phyloP scores from a whole-genome alignment of 1,140 invertebrate genomes.

The Drosophila pruinosa region DNA sequence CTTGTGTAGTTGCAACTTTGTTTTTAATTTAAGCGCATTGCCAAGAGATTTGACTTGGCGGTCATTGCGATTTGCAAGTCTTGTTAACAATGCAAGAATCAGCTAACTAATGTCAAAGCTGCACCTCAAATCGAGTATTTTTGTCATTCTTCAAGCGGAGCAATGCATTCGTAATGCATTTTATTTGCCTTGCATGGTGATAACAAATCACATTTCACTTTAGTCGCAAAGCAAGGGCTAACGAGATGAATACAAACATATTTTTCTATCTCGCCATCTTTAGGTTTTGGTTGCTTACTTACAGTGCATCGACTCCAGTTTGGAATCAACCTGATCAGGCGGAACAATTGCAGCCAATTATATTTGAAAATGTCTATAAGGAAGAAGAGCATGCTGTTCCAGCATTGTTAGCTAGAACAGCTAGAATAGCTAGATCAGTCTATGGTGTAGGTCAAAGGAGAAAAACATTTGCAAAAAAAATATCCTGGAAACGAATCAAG shows the following conservation, averaged over 20 bases:
- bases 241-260: not conserved
- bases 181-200: no score
- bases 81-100: not conserved
- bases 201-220: not conserved
- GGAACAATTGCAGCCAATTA: not conserved
- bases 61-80: not conserved
- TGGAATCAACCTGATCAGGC: not conserved
- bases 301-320: not conserved
- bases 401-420: no score
- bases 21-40: slow-evolving; percentile 68
- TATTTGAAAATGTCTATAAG: no score
- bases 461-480: no score
- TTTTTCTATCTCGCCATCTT: not conserved
- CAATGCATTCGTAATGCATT: no score
- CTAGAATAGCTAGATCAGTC: no score
- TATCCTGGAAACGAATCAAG: no score
- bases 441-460: no score
- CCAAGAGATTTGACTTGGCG: slow-evolving; percentile 25
- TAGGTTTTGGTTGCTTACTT: not conserved
- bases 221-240: not conserved
- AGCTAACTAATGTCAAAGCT: not conserved
- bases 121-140: no score
- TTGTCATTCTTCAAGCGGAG: no score
- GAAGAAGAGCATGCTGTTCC: no score
- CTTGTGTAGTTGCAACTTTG: slow-evolving; percentile 52